phyloP scores from a whole-genome alignment of 2,113 vertebrate species.

The Cochlearius cochlearius region DNA sequence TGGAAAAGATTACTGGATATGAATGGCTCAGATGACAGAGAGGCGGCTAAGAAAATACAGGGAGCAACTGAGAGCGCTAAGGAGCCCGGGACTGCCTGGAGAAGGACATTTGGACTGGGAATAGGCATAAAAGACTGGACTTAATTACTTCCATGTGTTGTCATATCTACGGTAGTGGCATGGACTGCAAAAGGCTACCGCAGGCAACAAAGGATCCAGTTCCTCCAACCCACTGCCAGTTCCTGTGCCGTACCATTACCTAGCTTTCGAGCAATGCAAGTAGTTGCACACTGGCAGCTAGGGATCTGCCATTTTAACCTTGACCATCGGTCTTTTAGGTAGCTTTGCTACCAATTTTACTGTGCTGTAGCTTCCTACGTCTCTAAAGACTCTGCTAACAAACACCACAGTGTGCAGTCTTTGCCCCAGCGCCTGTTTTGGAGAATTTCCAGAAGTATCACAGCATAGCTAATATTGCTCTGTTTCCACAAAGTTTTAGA shows the following conservation, averaged over 20 bases:
- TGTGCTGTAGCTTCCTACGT: background rate
- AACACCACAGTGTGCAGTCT: accelerated
- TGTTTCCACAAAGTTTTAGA: background rate
- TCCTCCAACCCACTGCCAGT: background rate
- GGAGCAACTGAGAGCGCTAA: background rate
- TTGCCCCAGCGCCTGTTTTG: accelerated
- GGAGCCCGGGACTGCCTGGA: background rate
- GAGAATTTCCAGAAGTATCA: background rate
- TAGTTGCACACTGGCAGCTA: background rate
- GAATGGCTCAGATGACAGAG: background rate
- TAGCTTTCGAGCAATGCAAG: background rate
- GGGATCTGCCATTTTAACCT: background rate
- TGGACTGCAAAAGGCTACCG: background rate
- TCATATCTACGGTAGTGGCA: background rate
- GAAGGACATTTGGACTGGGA: background rate
- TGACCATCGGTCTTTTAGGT: background rate
- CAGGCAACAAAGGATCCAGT: background rate
- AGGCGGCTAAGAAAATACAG: background rate
- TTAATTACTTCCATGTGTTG: accelerated
- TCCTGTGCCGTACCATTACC: too few species aligned
- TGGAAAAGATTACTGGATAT: background rate
- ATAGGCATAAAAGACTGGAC: background rate
- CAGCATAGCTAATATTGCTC: background rate
- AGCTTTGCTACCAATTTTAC: background rate
- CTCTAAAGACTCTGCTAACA: background rate